Evolutionary conservation across 2,888 invertebrate genomes (phyloP).

Genomic region (Smittia sp.): DNA sequence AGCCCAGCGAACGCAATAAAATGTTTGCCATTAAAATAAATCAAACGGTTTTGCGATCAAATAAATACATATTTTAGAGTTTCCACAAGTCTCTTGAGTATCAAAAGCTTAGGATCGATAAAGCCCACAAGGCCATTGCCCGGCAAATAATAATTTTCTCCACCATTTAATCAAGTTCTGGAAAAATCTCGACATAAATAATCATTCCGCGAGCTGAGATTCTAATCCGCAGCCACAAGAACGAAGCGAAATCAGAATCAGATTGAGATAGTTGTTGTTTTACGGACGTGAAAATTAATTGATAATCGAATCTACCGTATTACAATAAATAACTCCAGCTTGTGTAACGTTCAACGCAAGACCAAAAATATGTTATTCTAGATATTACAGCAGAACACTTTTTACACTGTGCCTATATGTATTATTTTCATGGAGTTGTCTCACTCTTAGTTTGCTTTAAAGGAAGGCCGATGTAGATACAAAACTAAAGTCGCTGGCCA

Average conservation of each 20-base stretch:
- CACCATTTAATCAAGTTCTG: neutral
- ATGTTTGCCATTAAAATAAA: slow-evolving; percentile 26
- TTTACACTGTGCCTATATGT: no score
- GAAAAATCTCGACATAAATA: no score
- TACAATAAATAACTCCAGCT: neutral
- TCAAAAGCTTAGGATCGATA: slow-evolving; percentile 28
- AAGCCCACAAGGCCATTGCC: neutral
- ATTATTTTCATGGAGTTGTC: no score
- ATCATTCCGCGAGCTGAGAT: neutral
- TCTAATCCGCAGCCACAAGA: neutral
- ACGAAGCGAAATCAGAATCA: no score
- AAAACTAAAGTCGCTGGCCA: no score
- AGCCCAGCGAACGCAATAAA: slow-evolving; percentile 15
- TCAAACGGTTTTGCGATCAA: slow-evolving; percentile 10
- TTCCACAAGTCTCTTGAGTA: neutral
- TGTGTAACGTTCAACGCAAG: neutral
- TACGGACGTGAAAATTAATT: slow-evolving; percentile 10
- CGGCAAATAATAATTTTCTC: neutral
- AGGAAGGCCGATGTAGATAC: no score
- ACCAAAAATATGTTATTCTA: neutral
- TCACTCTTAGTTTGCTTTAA: no score
- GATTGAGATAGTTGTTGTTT: neutral
- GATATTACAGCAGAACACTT: neutral
- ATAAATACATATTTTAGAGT: neutral
- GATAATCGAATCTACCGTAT: slow-evolving; percentile 23